Evolutionary conservation across 1,140 invertebrate species (phyloP).

Genomic region (Copidosoma floridanum): DNA sequence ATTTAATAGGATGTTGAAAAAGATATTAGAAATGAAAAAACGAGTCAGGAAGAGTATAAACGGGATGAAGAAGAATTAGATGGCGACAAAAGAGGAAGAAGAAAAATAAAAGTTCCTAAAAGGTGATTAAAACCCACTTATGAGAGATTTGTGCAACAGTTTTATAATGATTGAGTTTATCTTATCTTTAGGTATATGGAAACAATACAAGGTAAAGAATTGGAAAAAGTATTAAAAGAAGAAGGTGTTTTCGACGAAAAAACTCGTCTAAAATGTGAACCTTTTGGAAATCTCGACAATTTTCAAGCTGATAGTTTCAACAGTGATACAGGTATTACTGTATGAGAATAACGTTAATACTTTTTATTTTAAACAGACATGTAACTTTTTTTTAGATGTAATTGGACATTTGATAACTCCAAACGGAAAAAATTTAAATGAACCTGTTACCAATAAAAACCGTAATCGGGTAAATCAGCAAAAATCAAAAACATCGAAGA

Average conservation of each 20-base stretch:
- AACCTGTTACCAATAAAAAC: slow-evolving; percentile 56
- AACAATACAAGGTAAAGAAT: slow-evolving; percentile 71
- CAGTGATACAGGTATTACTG: slow-evolving; percentile 35
- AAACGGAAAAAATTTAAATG: slow-evolving; percentile 61
- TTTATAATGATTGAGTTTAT: slow-evolving; percentile 17
- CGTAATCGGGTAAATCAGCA: slow-evolving; percentile 58
- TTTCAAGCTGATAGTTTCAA: slow-evolving; percentile 47
- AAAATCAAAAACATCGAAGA: slow-evolving; percentile 50
- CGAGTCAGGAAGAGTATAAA: slow-evolving; percentile 50
- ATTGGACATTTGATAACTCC: slow-evolving; percentile 67
- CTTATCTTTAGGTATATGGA: slow-evolving; percentile 60
- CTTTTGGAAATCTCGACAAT: no score
- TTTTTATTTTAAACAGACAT: background rate
- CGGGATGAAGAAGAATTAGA: slow-evolving; percentile 52
- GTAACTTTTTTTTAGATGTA: slow-evolving; percentile 51
- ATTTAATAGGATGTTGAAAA: slow-evolving; percentile 36
- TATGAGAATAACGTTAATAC: background rate
- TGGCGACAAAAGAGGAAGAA: slow-evolving; percentile 60
- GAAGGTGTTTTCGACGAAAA: slow-evolving; percentile 69
- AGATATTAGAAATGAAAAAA: slow-evolving; percentile 40
- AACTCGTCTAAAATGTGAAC: no score
- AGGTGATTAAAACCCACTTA: slow-evolving; percentile 36
- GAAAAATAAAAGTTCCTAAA: slow-evolving; percentile 64
- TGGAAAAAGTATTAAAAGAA: slow-evolving; percentile 70
- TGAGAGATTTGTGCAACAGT: background rate